These are phyloP conservation scores for Sciurus carolinensis DNA, from an alignment of 2,797 vertebrate species.

Conservation along the genomic window DNA sequence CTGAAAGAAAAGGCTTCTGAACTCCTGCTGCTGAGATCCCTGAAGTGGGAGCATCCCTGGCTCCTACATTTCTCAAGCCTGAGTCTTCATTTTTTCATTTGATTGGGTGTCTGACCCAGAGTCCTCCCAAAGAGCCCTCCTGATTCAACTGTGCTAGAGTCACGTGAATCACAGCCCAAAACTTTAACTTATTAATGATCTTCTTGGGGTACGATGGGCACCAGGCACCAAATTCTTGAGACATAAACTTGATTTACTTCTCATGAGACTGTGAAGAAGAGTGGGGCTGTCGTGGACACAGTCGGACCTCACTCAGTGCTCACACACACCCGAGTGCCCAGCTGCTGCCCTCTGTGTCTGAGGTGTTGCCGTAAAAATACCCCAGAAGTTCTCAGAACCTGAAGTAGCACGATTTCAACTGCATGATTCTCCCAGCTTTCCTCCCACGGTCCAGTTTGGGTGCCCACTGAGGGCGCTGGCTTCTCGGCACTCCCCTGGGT, in stretches of 20 bases:
- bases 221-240: background rate
- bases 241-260: background rate
- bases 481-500: background rate
- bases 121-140: background rate
- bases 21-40: background rate
- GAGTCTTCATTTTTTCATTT: background rate
- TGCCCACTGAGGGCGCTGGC: fast-evolving
- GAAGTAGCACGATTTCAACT: background rate
- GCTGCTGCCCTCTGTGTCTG: background rate
- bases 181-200: background rate
- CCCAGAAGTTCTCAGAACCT: background rate
- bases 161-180: background rate
- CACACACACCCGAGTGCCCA: background rate
- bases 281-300: background rate
- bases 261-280: background rate
- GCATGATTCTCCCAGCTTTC: background rate
- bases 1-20: background rate
- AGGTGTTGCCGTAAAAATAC: background rate
- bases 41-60: background rate
- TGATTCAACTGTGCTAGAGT: background rate
- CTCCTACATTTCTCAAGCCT: background rate
- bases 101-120: background rate
- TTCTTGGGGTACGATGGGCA: background rate
- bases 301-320: background rate
- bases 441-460: no score